Conservation (phyloP, 2,113 vertebrate genomes). For the Chlamydotis undulata region DNA sequence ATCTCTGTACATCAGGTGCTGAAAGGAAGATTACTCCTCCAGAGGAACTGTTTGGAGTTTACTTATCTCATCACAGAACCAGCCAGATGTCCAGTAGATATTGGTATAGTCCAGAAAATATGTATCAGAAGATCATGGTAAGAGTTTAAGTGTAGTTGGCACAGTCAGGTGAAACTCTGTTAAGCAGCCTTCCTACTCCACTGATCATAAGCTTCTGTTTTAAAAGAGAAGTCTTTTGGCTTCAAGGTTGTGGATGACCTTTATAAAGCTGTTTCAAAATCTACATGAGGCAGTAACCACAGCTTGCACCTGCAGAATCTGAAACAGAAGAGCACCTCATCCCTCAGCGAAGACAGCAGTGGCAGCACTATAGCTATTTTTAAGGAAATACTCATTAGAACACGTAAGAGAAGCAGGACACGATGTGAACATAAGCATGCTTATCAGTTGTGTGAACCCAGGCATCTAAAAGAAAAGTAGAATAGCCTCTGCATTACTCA, state of each 20-base stretch:
- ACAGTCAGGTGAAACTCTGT: neutral
- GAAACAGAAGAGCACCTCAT: neutral
- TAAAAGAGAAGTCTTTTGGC: neutral
- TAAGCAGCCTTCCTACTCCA: neutral
- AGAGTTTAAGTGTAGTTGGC: neutral
- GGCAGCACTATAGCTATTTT: neutral
- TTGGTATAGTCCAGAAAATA: neutral
- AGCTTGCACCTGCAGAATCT: constrained; percentile 1
- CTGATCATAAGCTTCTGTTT: neutral
- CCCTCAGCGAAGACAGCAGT: neutral
- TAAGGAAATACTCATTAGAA: neutral
- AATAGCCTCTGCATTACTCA: constrained; percentile 41
- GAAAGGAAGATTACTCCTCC: neutral
- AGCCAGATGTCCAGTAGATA: neutral
- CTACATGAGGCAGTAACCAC: neutral
- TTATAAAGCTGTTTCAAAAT: neutral
- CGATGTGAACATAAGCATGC: neutral
- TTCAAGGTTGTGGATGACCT: neutral
- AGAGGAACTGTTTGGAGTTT: neutral
- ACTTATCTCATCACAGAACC: neutral
- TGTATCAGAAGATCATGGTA: neutral
- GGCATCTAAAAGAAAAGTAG: neutral
- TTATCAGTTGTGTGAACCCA: neutral
- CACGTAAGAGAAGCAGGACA: neutral
- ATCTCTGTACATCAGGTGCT: neutral